Evolutionary conservation across 2,888 invertebrate genomes (phyloP).

Genomic region (Archips xylosteana): DNA sequence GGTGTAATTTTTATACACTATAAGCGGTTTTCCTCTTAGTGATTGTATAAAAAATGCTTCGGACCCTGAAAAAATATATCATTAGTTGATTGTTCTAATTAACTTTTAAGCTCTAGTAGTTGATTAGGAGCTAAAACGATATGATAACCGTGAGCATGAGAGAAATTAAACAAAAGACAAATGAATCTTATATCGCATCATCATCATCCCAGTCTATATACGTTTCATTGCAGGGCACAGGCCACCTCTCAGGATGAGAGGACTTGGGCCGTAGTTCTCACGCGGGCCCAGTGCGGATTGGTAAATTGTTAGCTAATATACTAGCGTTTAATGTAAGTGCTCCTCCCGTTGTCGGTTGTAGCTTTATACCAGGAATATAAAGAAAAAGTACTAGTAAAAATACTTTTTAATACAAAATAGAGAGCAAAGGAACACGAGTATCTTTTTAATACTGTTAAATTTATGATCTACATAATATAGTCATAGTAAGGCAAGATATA

Average conservation of each 20-base stretch:
- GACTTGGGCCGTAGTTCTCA: too few relatives aligned
- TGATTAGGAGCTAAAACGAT: too few relatives aligned
- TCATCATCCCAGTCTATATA: too few relatives aligned
- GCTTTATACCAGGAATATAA: not conserved
- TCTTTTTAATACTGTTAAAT: constrained; percentile 66
- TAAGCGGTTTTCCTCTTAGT: constrained; percentile 70
- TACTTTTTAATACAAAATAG: constrained; percentile 55
- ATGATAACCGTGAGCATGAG: too few relatives aligned
- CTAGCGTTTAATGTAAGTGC: too few relatives aligned
- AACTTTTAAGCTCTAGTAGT: not conserved
- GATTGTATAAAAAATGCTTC: constrained; percentile 74
- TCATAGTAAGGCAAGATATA: constrained; percentile 63
- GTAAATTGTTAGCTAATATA: too few relatives aligned
- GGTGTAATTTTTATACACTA: constrained; percentile 72
- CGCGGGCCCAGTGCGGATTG: too few relatives aligned
- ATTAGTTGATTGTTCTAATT: constrained; percentile 11
- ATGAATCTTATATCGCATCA: too few relatives aligned
- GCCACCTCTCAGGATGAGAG: too few relatives aligned
- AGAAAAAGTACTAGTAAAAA: constrained; percentile 41
- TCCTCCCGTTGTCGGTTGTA: too few relatives aligned
- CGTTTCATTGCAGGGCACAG: too few relatives aligned
- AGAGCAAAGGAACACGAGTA: constrained; percentile 66
- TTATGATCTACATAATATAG: constrained; percentile 44
- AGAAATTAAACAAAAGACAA: too few relatives aligned
- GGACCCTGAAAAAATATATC: constrained; percentile 44